Conservation (phyloP, 2,113 vertebrate species). For the Neolamprologus kungweensis region DNA sequence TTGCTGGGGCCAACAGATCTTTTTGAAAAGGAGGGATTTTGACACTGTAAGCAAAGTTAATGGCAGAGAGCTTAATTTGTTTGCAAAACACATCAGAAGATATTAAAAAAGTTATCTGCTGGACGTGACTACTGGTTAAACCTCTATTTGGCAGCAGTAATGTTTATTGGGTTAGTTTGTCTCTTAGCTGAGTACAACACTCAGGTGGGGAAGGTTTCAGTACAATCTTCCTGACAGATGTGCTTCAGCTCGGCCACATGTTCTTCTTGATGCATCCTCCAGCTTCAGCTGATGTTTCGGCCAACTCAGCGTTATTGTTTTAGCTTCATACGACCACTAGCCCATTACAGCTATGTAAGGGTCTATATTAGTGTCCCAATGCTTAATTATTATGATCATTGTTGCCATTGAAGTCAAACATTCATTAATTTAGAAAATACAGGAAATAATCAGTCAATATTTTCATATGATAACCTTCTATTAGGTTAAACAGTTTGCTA, state of each 20-base stretch:
- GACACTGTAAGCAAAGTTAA: constrained; percentile 71
- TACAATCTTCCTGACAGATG: neutral
- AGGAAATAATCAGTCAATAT: neutral
- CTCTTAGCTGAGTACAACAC: neutral
- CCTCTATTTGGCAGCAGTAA: neutral
- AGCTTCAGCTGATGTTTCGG: neutral
- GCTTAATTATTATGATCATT: neutral
- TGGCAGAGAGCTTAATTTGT: neutral
- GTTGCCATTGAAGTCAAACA: neutral
- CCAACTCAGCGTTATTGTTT: neutral
- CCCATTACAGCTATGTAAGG: neutral
- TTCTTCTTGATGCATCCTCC: neutral
- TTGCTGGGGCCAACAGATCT: constrained; percentile 74
- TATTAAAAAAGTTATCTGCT: neutral
- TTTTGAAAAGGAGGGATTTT: constrained; percentile 59
- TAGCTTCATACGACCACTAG: neutral
- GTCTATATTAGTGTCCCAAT: neutral
- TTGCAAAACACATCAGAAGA: neutral
- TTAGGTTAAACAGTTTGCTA: neutral
- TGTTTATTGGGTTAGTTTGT: fast-evolving
- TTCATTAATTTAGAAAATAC: neutral
- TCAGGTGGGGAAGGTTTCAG: neutral
- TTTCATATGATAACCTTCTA: neutral
- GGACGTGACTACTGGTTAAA: neutral
- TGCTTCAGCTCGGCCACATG: neutral